Evolutionary conservation across 2,113 vertebrate genomes (phyloP).

Genomic region (Morone saxatilis): DNA sequence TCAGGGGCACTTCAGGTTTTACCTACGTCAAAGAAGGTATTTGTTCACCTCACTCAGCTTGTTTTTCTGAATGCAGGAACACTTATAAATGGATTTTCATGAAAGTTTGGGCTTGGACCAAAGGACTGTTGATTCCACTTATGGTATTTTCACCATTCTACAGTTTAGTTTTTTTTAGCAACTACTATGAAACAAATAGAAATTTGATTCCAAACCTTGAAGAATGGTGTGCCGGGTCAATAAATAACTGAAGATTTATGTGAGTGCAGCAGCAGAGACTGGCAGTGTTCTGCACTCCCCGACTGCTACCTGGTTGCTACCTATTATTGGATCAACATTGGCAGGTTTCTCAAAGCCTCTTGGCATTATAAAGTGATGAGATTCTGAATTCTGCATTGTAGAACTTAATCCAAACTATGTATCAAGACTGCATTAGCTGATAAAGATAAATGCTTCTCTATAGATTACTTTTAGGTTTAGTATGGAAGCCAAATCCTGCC

Average conservation of each 20-base stretch:
- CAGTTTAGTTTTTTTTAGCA: not conserved
- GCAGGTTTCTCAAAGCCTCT: conserved; percentile 15
- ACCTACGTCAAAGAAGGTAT: not conserved
- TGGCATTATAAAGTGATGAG: conserved; percentile 1
- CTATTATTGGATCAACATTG: not conserved
- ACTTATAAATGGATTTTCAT: not conserved
- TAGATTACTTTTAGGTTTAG: not conserved
- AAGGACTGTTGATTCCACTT: not conserved
- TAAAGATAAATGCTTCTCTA: not conserved
- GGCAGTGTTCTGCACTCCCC: not conserved
- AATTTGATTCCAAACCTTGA: not conserved
- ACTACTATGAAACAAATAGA: not conserved
- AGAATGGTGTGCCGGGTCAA: not conserved
- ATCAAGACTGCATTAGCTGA: not conserved
- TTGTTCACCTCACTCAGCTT: not conserved
- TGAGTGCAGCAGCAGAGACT: not conserved
- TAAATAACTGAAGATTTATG: not conserved
- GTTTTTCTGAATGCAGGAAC: not conserved
- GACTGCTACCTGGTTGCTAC: conserved; percentile 10
- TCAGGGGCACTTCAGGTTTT: not conserved
- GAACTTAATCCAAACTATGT: conserved; percentile 8
- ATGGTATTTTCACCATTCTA: not conserved
- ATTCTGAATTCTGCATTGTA: not conserved
- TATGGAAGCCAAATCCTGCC: not conserved
- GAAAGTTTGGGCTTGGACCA: not conserved